Conservation (phyloP, 1,140 invertebrate species). For the Acromyrmex charruanus region DNA sequence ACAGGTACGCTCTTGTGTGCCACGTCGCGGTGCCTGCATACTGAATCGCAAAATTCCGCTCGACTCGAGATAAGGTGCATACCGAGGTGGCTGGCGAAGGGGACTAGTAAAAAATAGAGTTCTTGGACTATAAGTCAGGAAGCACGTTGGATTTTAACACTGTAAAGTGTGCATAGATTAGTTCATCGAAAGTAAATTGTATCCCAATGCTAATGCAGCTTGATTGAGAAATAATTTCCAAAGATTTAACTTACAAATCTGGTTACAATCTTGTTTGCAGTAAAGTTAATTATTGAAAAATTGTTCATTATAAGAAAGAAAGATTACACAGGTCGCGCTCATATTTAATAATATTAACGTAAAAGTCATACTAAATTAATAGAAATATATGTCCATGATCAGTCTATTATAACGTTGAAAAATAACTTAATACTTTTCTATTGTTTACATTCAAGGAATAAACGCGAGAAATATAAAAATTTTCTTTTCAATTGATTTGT, state of each 20-base stretch:
- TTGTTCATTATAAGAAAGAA: background rate
- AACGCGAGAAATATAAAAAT: background rate
- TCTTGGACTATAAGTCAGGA: constrained; percentile 13
- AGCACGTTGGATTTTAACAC: constrained; percentile 18
- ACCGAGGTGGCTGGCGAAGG: constrained; percentile 25
- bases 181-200: constrained; percentile 19
- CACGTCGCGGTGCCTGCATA: constrained; percentile 35
- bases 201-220: constrained; percentile 14
- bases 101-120: constrained; percentile 45
- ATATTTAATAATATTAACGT: background rate
- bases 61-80: constrained; percentile 54
- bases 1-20: constrained; percentile 46
- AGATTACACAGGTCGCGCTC: background rate
- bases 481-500: constrained; percentile 14
- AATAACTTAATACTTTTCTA: background rate
- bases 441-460: background rate
- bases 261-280: background rate
- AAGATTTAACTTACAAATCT: background rate
- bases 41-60: constrained; percentile 66
- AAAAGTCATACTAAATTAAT: constrained; percentile 1
- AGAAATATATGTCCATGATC: background rate
- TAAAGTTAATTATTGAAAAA: background rate
- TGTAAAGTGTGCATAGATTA: constrained; percentile 32
- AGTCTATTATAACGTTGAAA: background rate
- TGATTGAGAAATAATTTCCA: constrained; percentile 9